A percentile compares a stretch with the other conserved stretches of the same genome.
Conservation (phyloP, 2,797 vertebrate genomes). For the Pangasius larnaudii region DNA sequence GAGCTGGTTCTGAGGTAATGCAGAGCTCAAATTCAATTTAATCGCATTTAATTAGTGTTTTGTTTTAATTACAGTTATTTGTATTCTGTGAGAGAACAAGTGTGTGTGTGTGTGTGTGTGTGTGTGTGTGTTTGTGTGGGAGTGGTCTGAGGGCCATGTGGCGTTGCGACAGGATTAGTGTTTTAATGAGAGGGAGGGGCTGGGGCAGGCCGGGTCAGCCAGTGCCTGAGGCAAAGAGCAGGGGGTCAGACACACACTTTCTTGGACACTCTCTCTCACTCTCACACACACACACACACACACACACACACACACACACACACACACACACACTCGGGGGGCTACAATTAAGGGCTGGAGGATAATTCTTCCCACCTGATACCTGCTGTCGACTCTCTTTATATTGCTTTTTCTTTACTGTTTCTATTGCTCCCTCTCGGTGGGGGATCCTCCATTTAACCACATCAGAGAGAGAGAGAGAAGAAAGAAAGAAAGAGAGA, state of each 20-base stretch:
- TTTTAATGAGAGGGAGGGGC: conserved; percentile 82
- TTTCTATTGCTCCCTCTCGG: not conserved
- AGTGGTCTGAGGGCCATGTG: conserved; percentile 56
- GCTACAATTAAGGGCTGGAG: conserved; percentile 58
- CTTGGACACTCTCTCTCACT: conserved; percentile 6
- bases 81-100: conserved; percentile 41
- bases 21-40: not conserved
- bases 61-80: conserved; percentile 20
- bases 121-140: conserved; percentile 40
- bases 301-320: conserved; percentile 36
- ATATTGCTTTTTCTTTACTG: conserved; percentile 29
- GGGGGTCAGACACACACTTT: conserved; percentile 77
- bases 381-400: conserved; percentile 53
- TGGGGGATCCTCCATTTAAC: conserved; percentile 11
- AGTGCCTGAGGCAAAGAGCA: conserved; percentile 81
- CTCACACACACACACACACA: conserved; percentile 30
- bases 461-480: not conserved
- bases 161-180: conserved; percentile 69
- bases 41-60: not conserved
- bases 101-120: conserved; percentile 23
- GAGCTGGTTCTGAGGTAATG: not conserved
- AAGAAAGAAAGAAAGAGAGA: not conserved
- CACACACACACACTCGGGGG: conserved; percentile 55
- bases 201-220: conserved; percentile 81
- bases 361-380: conserved; percentile 64